A percentile compares a stretch with the other conserved stretches of the same genome.
phyloP scores from a whole-genome alignment of 2,797 vertebrate genomes.

The Philypnodon macrostomus region DNA sequence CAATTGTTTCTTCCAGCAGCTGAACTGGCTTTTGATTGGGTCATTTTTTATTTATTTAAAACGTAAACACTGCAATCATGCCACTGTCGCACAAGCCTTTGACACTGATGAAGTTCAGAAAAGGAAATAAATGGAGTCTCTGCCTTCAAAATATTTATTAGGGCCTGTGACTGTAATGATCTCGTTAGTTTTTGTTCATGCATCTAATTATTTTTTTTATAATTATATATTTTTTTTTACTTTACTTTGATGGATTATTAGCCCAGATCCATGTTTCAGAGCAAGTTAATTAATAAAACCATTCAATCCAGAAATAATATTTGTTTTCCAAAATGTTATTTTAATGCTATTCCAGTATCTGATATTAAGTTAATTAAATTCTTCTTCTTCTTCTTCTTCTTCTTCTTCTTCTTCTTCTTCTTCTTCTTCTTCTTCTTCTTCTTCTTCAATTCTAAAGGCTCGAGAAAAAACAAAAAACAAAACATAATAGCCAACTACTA shows the following conservation, averaged over 20 bases:
- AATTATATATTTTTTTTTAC: too few species aligned
- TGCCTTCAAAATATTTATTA: slow-evolving; percentile 17
- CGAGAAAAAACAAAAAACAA: not conserved
- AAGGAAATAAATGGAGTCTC: slow-evolving; percentile 13
- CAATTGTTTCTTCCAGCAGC: slow-evolving; percentile 20
- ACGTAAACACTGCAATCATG: slow-evolving; percentile 28
- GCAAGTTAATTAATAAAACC: not conserved
- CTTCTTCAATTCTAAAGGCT: too few species aligned
- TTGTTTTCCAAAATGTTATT: too few species aligned
- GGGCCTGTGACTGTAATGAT: not conserved
- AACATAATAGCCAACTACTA: not conserved
- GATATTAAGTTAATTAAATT: too few species aligned
- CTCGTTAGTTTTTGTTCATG: not conserved
- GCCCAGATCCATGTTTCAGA: not conserved
- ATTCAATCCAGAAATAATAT: not conserved
- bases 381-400: too few species aligned
- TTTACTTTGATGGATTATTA: not conserved
- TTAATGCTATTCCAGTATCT: too few species aligned
- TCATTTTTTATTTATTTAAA: slow-evolving; percentile 22
- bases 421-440: too few species aligned
- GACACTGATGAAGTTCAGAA: slow-evolving; percentile 10
- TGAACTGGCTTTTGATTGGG: slow-evolving; percentile 29
- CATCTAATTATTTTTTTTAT: slow-evolving; percentile 1
- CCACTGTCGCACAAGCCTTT: slow-evolving; percentile 4
- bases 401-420: too few species aligned